A percentile compares a stretch with the other conserved stretches of the same genome.
phyloP scores from a whole-genome alignment of 2,888 invertebrate genomes.

The Quadriops clusia region DNA sequence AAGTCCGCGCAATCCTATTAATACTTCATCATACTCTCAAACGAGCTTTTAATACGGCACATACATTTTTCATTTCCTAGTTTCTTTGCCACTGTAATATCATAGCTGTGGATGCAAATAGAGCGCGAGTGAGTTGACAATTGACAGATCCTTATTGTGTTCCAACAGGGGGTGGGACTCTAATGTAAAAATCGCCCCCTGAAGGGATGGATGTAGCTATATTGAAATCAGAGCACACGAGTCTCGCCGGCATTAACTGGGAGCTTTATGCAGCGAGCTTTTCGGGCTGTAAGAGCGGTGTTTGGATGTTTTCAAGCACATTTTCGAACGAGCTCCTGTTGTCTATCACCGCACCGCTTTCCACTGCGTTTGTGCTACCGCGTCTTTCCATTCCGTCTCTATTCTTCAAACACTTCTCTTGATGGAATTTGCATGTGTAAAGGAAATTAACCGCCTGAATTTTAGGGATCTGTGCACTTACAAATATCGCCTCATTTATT shows the following conservation, averaged over 20 bases:
- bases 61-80: constrained; percentile 33
- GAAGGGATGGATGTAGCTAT: constrained; percentile 30
- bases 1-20: too few relatives aligned
- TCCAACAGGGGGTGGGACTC: constrained; percentile 18
- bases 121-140: constrained; percentile 30
- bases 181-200: constrained; percentile 32
- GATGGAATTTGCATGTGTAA: too few relatives aligned
- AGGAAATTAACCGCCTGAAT: too few relatives aligned
- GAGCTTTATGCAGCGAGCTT: constrained; percentile 18
- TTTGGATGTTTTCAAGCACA: constrained; percentile 23
- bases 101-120: constrained; percentile 26
- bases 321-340: constrained; percentile 10
- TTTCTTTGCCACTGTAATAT: constrained; percentile 21
- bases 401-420: too few relatives aligned
- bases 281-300: constrained; percentile 21
- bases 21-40: constrained; percentile 22
- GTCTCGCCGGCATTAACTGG: constrained; percentile 15
- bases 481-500: too few relatives aligned
- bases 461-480: too few relatives aligned
- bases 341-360: constrained; percentile 1
- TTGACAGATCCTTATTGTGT: constrained; percentile 35
- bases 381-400: background rate
- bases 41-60: constrained; percentile 30
- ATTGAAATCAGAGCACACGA: constrained; percentile 30
- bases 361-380: constrained; percentile 1